Base-by-base conservation (phyloP, 2,113 vertebrate species). In the Phrynocephalus versicolor region DNA sequence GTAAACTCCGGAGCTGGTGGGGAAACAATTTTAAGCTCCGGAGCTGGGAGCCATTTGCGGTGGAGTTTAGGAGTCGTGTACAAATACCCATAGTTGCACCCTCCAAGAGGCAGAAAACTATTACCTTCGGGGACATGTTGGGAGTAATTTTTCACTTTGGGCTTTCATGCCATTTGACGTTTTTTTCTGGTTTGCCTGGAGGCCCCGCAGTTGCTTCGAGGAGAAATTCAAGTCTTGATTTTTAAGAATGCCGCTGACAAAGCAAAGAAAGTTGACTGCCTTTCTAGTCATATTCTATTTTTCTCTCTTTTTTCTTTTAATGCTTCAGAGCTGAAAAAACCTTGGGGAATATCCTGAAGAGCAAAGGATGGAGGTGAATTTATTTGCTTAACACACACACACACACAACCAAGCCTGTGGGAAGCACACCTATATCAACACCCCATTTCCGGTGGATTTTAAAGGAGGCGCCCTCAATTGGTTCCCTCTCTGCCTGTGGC, bases 351-450 rank as follows among this genome's bases (percentile, higher is more conserved):
- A 97, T 97, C 87, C 94, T 98, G 87, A 97, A 96, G 93, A 97
- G 94, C 92, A 98, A 97, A 95, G 95, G 91, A 55, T 97, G 97
- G 97, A 97, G 97, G 97, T 98, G n/a, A 81, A 70, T 21, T 16
- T 2, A 16, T 41, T 16, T 39, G 14, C 15, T 8, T 23, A 15
- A 7, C 41, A n/a, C n/a, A n/a, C n/a, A n/a, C n/a, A n/a, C n/a
- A n/a, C n/a, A n/a, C n/a, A n/a, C n/a, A n/a, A n/a, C n/a, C n/a
- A n/a, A n/a, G n/a, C n/a, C n/a, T n/a, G n/a, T n/a, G n/a, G n/a
- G n/a, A n/a, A 12, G 8, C 10, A 67, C 25, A 21, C 23, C 9
- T 67, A 30, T 67, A 30, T 30, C 64, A n/a, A 1, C 6, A 16
- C 30, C 67, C n/a, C 6, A 4, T 3, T 65, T 19, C 27, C 27